Evolutionary conservation across 1,140 invertebrate genomes (phyloP), one percentile per base, ranked within the genome.

Genomic region (Euborellia annulipes): DNA sequence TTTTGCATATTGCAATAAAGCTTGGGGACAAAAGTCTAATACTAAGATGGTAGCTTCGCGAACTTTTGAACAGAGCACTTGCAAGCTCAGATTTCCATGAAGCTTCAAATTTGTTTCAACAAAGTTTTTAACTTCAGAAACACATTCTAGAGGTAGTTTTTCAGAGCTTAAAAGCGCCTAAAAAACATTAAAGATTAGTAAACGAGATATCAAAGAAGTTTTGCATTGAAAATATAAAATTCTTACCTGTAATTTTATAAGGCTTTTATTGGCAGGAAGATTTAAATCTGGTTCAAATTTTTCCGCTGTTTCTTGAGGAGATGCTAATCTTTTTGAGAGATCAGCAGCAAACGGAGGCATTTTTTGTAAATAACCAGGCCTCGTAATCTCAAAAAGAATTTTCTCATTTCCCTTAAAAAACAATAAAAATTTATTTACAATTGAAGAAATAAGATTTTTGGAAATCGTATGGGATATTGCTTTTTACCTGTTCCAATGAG

Each of bases 1-100:
- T 62, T 73, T 72, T 3, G 67, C 67, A 54, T 70, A 75, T 22
- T 69, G 65, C 17, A 72, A 48, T n/a, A 72, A 47, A 51, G 67
- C 70, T 45, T 71, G 69, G 2, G 73, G 71, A 52, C 70, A 73
- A 13, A 64, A 59, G 2, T 73, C 63, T 23, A 71, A 57, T 6
- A 76, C 44, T 34, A 70, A 48, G 21, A 52, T 38, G 1, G 63
- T 14, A 53, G 53, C 42, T 30, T 61, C 61, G 0, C 47, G 55
- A 48, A 62, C 53, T 18, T 51, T 47, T 30, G 52, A 51, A 34
- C 63, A 64, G 3, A 68, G 45, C 4, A 58, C 56, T 32, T 59
- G 58, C 19, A 68, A 60, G 39, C 64, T 59, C n/a, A 66, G 54
- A 19, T 50, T 56, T 0, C 65, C 65, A 34, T 62, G 56, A 2